Percentiles rank a stretch among this genome's conserved stretches.
phyloP scores from a whole-genome alignment of 2,888 invertebrate genomes.

The Drosophila robusta region DNA sequence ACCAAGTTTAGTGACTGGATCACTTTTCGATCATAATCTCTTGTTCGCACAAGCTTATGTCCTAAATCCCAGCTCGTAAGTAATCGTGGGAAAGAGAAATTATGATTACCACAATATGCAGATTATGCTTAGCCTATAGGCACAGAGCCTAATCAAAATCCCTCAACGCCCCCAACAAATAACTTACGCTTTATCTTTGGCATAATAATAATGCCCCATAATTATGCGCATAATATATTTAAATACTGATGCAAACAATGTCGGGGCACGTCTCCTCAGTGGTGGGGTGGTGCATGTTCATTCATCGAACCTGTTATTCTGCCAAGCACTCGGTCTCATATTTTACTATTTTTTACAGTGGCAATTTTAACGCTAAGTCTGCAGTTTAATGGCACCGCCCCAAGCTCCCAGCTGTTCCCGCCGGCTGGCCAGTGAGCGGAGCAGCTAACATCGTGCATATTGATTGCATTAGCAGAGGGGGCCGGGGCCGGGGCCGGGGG shows the following conservation, averaged over 20 bases:
- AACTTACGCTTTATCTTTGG: slow-evolving; percentile 46
- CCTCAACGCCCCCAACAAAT: slow-evolving; percentile 59
- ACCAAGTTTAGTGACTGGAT: too few species aligned
- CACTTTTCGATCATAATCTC: too few species aligned
- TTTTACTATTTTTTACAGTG: slow-evolving; percentile 40
- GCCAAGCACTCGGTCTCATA: slow-evolving; percentile 49
- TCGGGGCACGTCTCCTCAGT: slow-evolving; percentile 1
- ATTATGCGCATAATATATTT: slow-evolving; percentile 66
- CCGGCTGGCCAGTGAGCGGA: slow-evolving; percentile 33
- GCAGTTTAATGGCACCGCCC: slow-evolving; percentile 21
- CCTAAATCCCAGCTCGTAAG: not conserved
- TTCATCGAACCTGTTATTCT: slow-evolving; percentile 65
- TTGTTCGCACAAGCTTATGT: too few species aligned
- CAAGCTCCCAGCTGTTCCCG: slow-evolving; percentile 10
- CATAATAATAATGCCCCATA: slow-evolving; percentile 51
- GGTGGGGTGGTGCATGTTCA: slow-evolving; percentile 21
- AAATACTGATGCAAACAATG: slow-evolving; percentile 59
- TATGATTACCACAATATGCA: slow-evolving; percentile 41
- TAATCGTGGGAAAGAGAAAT: slow-evolving; percentile 63
- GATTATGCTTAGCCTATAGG: slow-evolving; percentile 19
- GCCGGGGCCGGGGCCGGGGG: too few species aligned
- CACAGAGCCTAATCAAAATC: slow-evolving; percentile 40
- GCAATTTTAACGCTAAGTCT: slow-evolving; percentile 50
- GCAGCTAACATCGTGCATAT: slow-evolving; percentile 38
- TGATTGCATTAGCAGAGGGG: slow-evolving; percentile 27